Base-by-base conservation (phyloP, 1,140 invertebrate species). In the Caenorhabditis brenneri region DNA sequence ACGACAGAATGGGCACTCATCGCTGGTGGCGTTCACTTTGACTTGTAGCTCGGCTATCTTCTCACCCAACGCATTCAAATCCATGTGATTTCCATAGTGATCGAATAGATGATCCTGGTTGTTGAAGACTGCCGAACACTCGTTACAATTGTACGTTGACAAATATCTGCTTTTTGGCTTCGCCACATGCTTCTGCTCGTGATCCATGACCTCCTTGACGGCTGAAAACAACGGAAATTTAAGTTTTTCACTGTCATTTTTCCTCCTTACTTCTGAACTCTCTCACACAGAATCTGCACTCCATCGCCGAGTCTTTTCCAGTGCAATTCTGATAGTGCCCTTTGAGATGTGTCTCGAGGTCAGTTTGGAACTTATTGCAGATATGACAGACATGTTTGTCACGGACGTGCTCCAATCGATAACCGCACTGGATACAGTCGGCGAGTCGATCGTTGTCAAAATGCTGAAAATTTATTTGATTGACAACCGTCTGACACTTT, bases 221-320 rank as follows among this genome's bases (percentile, higher is more conserved):
- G 65, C 65, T 42, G 39, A 42, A 42, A 42, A 42, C 39, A 42
- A n/a, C n/a, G n/a, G n/a, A n/a, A n/a, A n/a, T n/a, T 46, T 46
- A 1, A 16, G 42, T 4, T 4, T 12, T 46, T 46, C 16, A 12
- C 42, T 1, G 16, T 46, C 42, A 16, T 46, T 46, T 46, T 46
- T 51, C n/a, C 49, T n/a, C 16, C 65, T 74, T n/a, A 74, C 65
- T 74, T 42, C 24, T 74, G n/a, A 74, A 74, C 36, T 74, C 36
- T 27, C 10, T 74, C 15, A 19, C 9, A 74, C 65, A 74, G 15
- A 24, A 74, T 10, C 65, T 16, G 15, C 65, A 74, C 36, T 74
- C 65, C 65, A 74, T 74, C 0, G 46, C 22, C 2, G 65, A 33
- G 4, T 42, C 0, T 12, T 42, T 24, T 1, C 19, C 3, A 12